Percentiles rank a stretch among this genome's conserved stretches.
Conservation (phyloP, 1,140 invertebrate species). For the Rhopalosiphum maidis region DNA sequence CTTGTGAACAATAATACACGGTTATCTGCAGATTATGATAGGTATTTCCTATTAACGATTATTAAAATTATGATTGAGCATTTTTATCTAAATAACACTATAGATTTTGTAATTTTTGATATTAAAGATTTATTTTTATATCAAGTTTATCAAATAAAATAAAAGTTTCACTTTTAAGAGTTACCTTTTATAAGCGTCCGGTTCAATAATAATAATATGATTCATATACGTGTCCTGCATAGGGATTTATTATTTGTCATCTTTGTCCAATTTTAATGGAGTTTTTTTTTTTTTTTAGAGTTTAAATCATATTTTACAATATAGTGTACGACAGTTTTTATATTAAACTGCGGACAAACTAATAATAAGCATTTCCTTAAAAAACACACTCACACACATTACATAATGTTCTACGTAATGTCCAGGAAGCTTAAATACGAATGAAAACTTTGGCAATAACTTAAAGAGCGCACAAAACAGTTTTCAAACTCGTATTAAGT, state of each 20-base stretch:
- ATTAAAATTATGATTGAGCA: too few relatives aligned
- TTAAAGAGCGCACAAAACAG: constrained; percentile 33
- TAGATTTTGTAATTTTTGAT: too few relatives aligned
- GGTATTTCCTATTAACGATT: too few relatives aligned
- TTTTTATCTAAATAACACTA: too few relatives aligned
- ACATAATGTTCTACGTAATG: neutral
- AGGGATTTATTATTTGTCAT: neutral
- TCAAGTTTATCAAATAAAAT: too few relatives aligned
- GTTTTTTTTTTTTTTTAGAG: neutral
- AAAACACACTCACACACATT: neutral
- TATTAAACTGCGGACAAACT: neutral
- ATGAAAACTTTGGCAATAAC: constrained; percentile 49
- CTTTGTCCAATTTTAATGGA: neutral
- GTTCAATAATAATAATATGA: neutral
- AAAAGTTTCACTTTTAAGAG: too few relatives aligned
- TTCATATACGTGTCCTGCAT: neutral
- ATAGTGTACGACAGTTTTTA: neutral
- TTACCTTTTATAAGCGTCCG: too few relatives aligned
- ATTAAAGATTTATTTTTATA: too few relatives aligned
- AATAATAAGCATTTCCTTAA: neutral
- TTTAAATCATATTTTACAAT: neutral
- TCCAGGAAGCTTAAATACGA: constrained; percentile 36
- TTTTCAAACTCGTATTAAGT: constrained; percentile 51
- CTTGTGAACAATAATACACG: too few relatives aligned
- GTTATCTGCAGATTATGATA: too few relatives aligned